Conservation (phyloP, 2,888 invertebrate species). For the Leptopilina syphax region DNA sequence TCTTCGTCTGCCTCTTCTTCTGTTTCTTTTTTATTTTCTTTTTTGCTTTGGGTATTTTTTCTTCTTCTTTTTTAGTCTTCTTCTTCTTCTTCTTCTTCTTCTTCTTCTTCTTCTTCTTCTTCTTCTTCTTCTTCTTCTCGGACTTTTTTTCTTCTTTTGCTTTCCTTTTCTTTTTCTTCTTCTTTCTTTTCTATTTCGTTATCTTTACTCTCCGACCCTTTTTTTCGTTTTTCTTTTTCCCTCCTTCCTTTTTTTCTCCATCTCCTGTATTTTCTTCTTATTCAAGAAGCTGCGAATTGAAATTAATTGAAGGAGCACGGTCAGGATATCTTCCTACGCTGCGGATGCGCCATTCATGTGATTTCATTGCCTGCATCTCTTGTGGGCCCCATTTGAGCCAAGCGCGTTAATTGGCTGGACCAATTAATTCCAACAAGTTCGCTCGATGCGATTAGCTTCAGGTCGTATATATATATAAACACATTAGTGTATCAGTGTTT, state of each 20-base stretch:
- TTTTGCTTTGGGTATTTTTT: neutral
- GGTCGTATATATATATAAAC: conserved; percentile 51
- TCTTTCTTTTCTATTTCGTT: too few species aligned
- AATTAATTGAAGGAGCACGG: conserved; percentile 52
- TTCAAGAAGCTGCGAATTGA: conserved; percentile 45
- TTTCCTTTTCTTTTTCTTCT: neutral
- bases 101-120: too few species aligned
- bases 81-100: too few species aligned
- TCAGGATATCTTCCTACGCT: conserved; percentile 35
- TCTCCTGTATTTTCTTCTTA: neutral
- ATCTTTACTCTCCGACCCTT: too few species aligned
- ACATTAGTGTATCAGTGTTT: neutral
- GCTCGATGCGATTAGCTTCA: conserved; percentile 71
- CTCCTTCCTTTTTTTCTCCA: neutral
- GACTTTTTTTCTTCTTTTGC: neutral
- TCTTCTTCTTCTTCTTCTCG: too few species aligned
- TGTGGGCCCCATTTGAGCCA: conserved; percentile 66
- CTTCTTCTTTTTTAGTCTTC: neutral
- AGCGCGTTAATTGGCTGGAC: conserved; percentile 75
- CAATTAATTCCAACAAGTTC: conserved; percentile 76
- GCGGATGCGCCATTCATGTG: conserved; percentile 45
- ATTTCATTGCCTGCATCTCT: conserved; percentile 59
- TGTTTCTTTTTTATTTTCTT: too few species aligned
- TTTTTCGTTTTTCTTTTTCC: neutral
- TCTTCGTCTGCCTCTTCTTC: too few species aligned